Conservation (phyloP, 2,797 vertebrate genomes). For the Antrozous pallidus region DNA sequence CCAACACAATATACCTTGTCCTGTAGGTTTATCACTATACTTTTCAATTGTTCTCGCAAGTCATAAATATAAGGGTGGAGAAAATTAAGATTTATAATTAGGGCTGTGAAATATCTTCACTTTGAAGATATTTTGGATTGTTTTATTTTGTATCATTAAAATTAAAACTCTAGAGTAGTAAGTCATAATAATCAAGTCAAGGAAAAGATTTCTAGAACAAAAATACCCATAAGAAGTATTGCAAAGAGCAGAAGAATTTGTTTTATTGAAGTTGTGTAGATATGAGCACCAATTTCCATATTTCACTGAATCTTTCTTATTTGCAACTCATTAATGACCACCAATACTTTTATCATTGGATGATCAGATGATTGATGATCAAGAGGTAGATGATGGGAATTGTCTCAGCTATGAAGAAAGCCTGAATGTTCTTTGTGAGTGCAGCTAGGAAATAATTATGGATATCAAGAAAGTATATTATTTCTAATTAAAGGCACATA, state of each 20-base stretch:
- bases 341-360: neutral
- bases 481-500: constrained; percentile 4
- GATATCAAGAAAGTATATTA: neutral
- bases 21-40: neutral
- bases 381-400: neutral
- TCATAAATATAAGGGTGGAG: neutral
- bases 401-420: constrained; percentile 25
- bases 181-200: neutral
- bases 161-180: neutral
- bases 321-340: neutral
- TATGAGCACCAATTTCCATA: neutral
- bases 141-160: neutral
- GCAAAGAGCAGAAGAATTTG: neutral
- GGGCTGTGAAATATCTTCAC: neutral
- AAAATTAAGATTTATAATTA: neutral
- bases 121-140: neutral
- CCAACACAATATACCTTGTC: neutral
- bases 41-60: neutral
- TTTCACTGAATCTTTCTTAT: neutral
- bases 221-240: neutral
- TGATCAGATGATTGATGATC: constrained; percentile 42
- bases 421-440: neutral
- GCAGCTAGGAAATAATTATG: neutral
- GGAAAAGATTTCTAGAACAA: neutral
- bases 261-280: neutral